Base-by-base conservation (phyloP, 2,113 vertebrate species). In the Oenanthe oenanthe region DNA sequence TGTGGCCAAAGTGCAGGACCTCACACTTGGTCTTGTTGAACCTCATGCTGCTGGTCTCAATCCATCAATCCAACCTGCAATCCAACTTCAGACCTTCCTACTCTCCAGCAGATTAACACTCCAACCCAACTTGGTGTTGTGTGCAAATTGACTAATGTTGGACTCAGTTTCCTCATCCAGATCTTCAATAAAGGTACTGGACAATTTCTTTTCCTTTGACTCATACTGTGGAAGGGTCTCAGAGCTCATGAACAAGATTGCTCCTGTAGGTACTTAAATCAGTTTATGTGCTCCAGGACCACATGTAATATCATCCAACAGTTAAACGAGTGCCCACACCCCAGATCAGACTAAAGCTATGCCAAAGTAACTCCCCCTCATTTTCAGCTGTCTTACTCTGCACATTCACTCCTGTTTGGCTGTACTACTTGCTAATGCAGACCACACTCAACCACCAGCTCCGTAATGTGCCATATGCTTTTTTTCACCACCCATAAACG, bases 371-470 rank as follows among this genome's bases (percentile, higher is more conserved):
- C 79, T 88, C 60, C 79, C 26, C 26, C 60, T 94, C 82, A 76
- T 89, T 71, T 58, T 75, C 71, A 70, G 38, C 85, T 88, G 29
- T 77, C 94, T 85, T 42, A 17, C 12, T 66, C 16, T 31, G 56
- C 54, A 88, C 32, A 90, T 68, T 85, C 47, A 73, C 19, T 92
- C 20, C 42, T 1, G 1, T 90, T 79, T 86, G 62, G 12, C 67
- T 83, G 34, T 43, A 70, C 67, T 65, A 74, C 17, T 80, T 76
- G 56, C 74, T 85, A 93, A 92, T 48, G 17, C 53, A 92, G 78
- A 83, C 51, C 42, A 74, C 38, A 82, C 15, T 87, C 45, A 88
- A 86, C 58, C n/a, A 73, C 16, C 56, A 89, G 42, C 20, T 83
- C 79, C 5, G 5, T 57, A 73, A 70, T 34, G 20, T 42, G 29